A percentile compares a stretch with the other conserved stretches of the same genome.
Evolutionary conservation across 1,140 invertebrate species (phyloP).

Genomic region (Rhagoletis pomonella): DNA sequence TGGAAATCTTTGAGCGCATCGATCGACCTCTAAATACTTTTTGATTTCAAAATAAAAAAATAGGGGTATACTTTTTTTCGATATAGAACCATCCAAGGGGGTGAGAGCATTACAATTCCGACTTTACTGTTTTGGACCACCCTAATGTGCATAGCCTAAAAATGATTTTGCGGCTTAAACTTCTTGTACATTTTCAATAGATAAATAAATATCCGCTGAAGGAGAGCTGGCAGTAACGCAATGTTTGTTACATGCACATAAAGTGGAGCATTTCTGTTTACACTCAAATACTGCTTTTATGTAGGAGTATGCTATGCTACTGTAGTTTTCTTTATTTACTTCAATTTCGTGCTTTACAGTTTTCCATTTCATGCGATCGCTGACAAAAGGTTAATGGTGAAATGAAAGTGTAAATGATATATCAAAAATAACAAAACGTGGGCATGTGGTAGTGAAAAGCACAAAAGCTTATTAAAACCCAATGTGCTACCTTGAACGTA

Average conservation of each 20-base stretch:
- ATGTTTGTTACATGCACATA: neutral
- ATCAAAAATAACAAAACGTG: neutral
- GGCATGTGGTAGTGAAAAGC: neutral
- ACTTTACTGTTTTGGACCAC: too few species aligned
- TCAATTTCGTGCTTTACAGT: neutral
- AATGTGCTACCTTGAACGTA: too few species aligned
- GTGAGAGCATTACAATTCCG: too few species aligned
- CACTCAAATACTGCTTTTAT: neutral
- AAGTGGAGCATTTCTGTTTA: conserved; percentile 32
- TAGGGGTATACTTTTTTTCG: too few species aligned
- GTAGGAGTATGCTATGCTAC: neutral
- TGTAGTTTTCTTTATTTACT: neutral
- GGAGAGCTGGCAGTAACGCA: neutral
- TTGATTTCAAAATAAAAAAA: too few species aligned
- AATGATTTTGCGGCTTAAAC: neutral
- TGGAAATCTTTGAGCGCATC: too few species aligned
- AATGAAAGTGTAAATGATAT: conserved; percentile 8
- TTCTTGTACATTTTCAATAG: neutral
- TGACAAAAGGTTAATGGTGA: conserved; percentile 7
- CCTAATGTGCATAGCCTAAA: neutral
- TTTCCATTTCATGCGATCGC: neutral
- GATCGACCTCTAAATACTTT: too few species aligned
- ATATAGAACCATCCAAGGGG: too few species aligned
- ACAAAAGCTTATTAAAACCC: neutral
- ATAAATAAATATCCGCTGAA: neutral